Percentiles rank a stretch among this genome's conserved stretches.
phyloP scores from a whole-genome alignment of 1,140 invertebrate genomes.

The Drosophila pandora region DNA sequence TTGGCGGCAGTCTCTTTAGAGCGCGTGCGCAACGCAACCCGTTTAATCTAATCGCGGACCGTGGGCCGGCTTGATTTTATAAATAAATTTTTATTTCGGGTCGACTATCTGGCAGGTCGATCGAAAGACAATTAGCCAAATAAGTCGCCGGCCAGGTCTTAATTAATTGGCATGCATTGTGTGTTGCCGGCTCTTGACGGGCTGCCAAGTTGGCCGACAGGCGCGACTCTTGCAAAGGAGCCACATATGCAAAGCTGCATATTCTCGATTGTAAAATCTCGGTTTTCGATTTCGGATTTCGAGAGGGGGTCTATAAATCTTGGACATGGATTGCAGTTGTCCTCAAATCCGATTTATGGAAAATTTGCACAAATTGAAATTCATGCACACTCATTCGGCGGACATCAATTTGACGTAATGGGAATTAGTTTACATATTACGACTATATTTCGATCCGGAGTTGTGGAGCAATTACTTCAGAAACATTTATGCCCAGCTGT shows the following conservation, averaged over 20 bases:
- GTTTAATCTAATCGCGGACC: slow-evolving; percentile 40
- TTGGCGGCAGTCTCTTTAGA: slow-evolving; percentile 40
- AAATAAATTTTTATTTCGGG: slow-evolving; percentile 19
- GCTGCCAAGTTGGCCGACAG: slow-evolving; percentile 69
- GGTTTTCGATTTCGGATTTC: background rate
- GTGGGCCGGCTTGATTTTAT: slow-evolving; percentile 10
- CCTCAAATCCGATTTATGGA: slow-evolving; percentile 46
- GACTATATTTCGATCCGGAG: slow-evolving; percentile 40
- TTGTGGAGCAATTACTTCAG: slow-evolving; percentile 35
- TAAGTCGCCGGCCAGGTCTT: slow-evolving; percentile 70
- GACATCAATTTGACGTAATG: slow-evolving; percentile 76
- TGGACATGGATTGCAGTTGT: slow-evolving; percentile 66
- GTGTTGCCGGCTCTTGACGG: slow-evolving; percentile 57
- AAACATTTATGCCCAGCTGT: slow-evolving; percentile 14
- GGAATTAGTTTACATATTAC: slow-evolving; percentile 54
- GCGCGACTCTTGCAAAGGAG: slow-evolving; percentile 31
- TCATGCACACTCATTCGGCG: slow-evolving; percentile 68
- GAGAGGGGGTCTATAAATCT: no score
- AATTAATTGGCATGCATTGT: slow-evolving; percentile 79
- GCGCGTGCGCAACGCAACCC: slow-evolving; percentile 53
- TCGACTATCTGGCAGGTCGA: slow-evolving; percentile 62
- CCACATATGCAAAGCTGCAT: slow-evolving; percentile 44
- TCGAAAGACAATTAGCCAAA: slow-evolving; percentile 75
- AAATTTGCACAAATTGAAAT: slow-evolving; percentile 27
- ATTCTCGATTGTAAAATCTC: background rate